Base-by-base conservation (phyloP, 2,888 invertebrate species). In the Clunio marinus region DNA sequence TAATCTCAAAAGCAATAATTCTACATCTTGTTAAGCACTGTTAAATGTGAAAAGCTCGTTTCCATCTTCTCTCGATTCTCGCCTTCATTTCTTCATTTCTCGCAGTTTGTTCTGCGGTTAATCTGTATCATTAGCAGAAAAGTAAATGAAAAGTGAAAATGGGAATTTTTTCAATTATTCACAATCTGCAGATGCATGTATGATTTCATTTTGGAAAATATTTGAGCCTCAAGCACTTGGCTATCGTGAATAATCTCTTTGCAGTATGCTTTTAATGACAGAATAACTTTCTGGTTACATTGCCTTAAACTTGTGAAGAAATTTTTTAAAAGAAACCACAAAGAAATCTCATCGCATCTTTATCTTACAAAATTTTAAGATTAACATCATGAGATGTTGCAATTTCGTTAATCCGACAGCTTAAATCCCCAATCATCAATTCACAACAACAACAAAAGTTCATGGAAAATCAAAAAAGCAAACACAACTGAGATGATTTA, bases 1-100 rank as follows among this genome's bases (percentile, higher is more conserved):
- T 63, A 63, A 45, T 46, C 63, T 46, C 63, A 25, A 41, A 7
- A 46, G 63, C 46, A 63, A 63, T 63, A 63, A 63, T 63, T 63
- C 63, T 63, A 63, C 63, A 63, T 45, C 63, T 63, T 63, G 63
- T 63, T 63, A 46, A 45, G 37, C 37, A 27, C 17, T 35, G 17
- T 60, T 20, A 13, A 17, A 22, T 51, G 51, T 8, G 41, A 41
- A 41, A 41, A 10, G 10, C 41, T 41, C 15, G 41, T 41, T 41
- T 41, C 41, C 10, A 41, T 41, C 10, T 41, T 10, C 41, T 41
- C 15, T 41, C 41, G 15, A 41, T 41, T 41, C 15, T 41, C 41
- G 10, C 41, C 41, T n/a, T n/a, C 41, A n/a, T 15, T 41, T n/a
- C 41, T 15, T 41, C 41, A n/a, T 41, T 15, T 41, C 41, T 41